phyloP scores from a whole-genome alignment of 1,140 invertebrate species.

The Trissolcus basalis region DNA sequence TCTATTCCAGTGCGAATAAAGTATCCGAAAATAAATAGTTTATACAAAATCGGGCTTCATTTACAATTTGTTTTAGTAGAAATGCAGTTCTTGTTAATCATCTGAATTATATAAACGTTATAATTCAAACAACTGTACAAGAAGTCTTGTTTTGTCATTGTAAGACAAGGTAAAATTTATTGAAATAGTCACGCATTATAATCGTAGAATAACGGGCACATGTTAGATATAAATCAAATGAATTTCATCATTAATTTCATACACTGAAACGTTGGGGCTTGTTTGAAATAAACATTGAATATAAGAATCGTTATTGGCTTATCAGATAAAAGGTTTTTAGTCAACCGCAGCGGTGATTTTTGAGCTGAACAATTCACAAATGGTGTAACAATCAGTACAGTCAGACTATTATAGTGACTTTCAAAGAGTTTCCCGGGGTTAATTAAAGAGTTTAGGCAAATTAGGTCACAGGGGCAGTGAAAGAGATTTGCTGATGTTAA shows the following conservation, averaged over 20 bases:
- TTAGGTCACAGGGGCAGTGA: constrained; percentile 27
- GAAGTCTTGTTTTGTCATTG: neutral
- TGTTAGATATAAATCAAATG: neutral
- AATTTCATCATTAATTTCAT: neutral
- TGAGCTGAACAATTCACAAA: constrained; percentile 1
- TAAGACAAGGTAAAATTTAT: neutral
- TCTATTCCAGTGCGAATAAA: too few relatives aligned
- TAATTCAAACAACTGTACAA: neutral
- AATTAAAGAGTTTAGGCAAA: constrained; percentile 50
- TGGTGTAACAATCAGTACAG: constrained; percentile 48
- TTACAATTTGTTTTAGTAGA: neutral
- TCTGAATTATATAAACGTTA: neutral
- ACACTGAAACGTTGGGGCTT: too few relatives aligned
- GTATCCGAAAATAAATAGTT: too few relatives aligned
- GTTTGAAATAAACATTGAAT: too few relatives aligned
- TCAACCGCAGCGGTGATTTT: too few relatives aligned
- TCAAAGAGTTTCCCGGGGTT: constrained; percentile 40
- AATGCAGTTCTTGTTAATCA: neutral
- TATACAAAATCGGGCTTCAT: too few relatives aligned
- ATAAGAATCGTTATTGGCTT: too few relatives aligned
- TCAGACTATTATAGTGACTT: constrained; percentile 44
- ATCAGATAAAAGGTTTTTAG: too few relatives aligned
- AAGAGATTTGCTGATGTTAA: constrained; percentile 46
- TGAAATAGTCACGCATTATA: neutral
- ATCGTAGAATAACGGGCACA: neutral